Evolutionary conservation across 2,797 vertebrate species (phyloP).

Genomic region (Galaxias olidus): DNA sequence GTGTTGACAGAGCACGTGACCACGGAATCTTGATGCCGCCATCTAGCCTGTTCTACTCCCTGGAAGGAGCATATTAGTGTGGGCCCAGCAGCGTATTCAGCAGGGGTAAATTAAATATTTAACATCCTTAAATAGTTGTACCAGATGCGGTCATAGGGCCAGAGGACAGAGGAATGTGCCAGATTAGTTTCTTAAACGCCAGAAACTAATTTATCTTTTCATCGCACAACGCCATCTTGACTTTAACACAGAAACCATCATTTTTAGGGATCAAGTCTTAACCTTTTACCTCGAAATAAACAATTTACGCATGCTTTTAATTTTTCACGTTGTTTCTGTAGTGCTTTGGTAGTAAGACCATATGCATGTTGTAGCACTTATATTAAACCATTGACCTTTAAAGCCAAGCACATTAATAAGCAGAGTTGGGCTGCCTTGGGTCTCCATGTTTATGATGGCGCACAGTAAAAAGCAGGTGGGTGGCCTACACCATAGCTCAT

Average conservation of each 20-base stretch:
- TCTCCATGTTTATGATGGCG: conserved; percentile 22
- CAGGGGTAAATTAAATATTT: conserved; percentile 44
- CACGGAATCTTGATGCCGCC: not conserved
- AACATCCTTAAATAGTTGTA: conserved; percentile 29
- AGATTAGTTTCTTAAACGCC: too few relatives aligned
- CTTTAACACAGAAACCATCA: too few relatives aligned
- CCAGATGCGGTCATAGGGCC: conserved; percentile 23
- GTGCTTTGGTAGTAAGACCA: too few relatives aligned
- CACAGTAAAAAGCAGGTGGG: conserved; percentile 28
- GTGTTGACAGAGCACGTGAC: not conserved
- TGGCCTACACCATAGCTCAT: conserved; percentile 22
- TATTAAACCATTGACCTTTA: conserved; percentile 45
- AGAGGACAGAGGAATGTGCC: conserved; percentile 19
- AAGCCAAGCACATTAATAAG: conserved; percentile 35
- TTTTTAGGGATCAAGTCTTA: too few relatives aligned
- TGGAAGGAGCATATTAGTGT: conserved; percentile 17
- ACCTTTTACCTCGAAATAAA: too few relatives aligned
- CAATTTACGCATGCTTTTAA: too few relatives aligned
- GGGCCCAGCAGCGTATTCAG: conserved; percentile 12
- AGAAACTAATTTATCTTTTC: too few relatives aligned
- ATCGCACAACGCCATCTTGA: too few relatives aligned
- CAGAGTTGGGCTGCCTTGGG: conserved; percentile 13
- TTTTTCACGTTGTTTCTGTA: too few relatives aligned
- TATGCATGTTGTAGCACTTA: conserved; percentile 4
- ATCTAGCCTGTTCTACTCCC: conserved; percentile 15